Evolutionary conservation across 2,888 invertebrate species (phyloP).

Genomic region (Apamea epomidion): DNA sequence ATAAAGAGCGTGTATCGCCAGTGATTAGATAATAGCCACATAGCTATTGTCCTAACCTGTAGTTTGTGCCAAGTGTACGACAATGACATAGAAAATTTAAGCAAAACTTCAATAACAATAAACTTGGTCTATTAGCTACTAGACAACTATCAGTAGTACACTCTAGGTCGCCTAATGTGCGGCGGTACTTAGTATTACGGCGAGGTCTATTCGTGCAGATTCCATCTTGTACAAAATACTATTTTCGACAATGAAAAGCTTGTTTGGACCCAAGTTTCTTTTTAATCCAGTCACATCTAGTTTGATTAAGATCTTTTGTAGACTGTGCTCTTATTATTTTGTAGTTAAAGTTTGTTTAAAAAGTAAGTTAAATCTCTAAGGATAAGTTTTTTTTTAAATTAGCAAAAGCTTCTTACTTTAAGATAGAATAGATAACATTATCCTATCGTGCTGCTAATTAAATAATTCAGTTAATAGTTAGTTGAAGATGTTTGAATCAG

Average conservation of each 20-base stretch:
- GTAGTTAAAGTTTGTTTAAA: conserved; percentile 40
- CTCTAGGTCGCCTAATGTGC: conserved; percentile 21
- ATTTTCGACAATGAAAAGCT: conserved; percentile 56
- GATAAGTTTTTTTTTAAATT: conserved; percentile 8
- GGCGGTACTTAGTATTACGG: conserved; percentile 16
- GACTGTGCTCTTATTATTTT: conserved; percentile 20
- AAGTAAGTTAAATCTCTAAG: conserved; percentile 10
- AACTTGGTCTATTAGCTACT: neutral
- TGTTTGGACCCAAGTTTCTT: conserved; percentile 57
- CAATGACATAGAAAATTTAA: conserved; percentile 26
- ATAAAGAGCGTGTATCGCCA: neutral
- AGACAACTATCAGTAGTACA: neutral
- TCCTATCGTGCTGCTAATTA: neutral
- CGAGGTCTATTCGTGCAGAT: conserved; percentile 28
- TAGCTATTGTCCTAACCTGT: neutral
- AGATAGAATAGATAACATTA: neutral
- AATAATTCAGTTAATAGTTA: neutral
- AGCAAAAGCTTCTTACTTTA: conserved; percentile 11
- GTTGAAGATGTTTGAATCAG: neutral
- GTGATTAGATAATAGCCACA: neutral
- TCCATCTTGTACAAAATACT: conserved; percentile 62
- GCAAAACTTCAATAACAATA: neutral
- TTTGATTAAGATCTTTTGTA: conserved; percentile 68
- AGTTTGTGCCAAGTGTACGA: neutral
- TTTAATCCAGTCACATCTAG: conserved; percentile 63